These are phyloP conservation scores for Caenorhabditis zanzibari DNA, from an alignment of 2,888 invertebrate genomes.

Conservation along the genomic window DNA sequence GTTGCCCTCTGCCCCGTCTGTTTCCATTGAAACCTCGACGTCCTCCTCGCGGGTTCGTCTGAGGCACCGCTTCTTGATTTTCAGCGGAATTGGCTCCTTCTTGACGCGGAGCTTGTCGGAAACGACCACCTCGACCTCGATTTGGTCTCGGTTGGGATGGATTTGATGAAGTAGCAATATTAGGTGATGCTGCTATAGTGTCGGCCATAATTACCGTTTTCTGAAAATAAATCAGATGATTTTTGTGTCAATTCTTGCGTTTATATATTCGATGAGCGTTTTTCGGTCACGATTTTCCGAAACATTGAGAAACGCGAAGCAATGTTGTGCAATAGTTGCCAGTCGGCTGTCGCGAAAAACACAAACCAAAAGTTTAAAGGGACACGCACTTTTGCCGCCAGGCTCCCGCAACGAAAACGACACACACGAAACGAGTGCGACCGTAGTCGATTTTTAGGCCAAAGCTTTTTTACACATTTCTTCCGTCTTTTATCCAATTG, in stretches of 20 bases:
- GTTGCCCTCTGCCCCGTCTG: conserved; percentile 27
- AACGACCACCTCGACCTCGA: conserved; percentile 39
- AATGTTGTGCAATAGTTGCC: conserved; percentile 55
- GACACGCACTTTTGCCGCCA: conserved; percentile 35
- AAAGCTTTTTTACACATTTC: conserved; percentile 3
- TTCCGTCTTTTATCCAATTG: background rate
- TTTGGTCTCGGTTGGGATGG: conserved; percentile 17
- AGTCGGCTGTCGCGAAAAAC: background rate
- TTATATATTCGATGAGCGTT: conserved; percentile 44
- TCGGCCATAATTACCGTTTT: conserved; percentile 64
- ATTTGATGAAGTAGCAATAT: conserved; percentile 30
- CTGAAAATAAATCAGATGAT: conserved; percentile 21
- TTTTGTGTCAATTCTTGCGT: background rate
- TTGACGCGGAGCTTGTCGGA: conserved; percentile 24
- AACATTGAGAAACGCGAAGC: conserved; percentile 42
- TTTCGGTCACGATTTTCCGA: conserved; percentile 22
- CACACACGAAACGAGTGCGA: conserved; percentile 53
- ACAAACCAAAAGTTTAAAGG: conserved; percentile 54
- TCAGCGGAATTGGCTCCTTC: conserved; percentile 30
- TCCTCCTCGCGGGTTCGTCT: conserved; percentile 52
- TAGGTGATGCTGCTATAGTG: conserved; percentile 42
- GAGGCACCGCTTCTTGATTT: conserved; percentile 34
- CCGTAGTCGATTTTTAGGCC: conserved; percentile 58
- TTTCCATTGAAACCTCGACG: conserved; percentile 35
- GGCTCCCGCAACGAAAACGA: conserved; percentile 37